Conservation (phyloP, 1,140 invertebrate genomes). For the Bombus impatiens region DNA sequence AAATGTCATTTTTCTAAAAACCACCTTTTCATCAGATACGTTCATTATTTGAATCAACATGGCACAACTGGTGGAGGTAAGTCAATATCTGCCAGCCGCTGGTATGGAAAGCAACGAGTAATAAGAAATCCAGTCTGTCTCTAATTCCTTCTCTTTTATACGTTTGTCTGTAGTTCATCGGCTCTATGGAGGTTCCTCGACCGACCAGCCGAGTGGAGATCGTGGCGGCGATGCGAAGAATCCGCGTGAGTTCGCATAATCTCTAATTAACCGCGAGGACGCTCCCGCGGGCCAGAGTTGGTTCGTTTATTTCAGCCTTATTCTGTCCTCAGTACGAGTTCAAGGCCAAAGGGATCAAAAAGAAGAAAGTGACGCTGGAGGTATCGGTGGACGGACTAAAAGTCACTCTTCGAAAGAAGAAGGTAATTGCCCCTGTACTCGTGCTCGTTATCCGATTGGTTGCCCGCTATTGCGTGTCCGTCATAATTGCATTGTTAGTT, state of each 20-base stretch:
- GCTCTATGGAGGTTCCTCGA: slow-evolving; percentile 96
- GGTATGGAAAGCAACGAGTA: neutral
- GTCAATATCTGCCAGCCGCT: neutral
- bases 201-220: slow-evolving; percentile 98
- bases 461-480: neutral
- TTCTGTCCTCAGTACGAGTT: slow-evolving; percentile 95
- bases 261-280: slow-evolving; percentile 47
- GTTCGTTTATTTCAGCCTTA: slow-evolving; percentile 57
- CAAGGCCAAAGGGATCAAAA: slow-evolving; percentile 98
- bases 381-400: slow-evolving; percentile 97
- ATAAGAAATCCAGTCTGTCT: neutral
- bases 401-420: slow-evolving; percentile 92
- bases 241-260: slow-evolving; percentile 90
- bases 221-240: slow-evolving; percentile 98
- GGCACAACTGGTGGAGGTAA: neutral
- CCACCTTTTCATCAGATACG: too few relatives aligned
- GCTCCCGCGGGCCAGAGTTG: neutral
- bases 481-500: neutral
- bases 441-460: neutral
- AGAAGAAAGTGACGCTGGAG: slow-evolving; percentile 97
- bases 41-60: too few relatives aligned
- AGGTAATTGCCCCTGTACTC: slow-evolving; percentile 72
- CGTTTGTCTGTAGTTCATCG: slow-evolving; percentile 94
- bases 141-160: slow-evolving; percentile 24
- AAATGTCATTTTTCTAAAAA: too few relatives aligned